phyloP scores from a whole-genome alignment of 2,797 vertebrate species.

The Haliaeetus albicilla region DNA sequence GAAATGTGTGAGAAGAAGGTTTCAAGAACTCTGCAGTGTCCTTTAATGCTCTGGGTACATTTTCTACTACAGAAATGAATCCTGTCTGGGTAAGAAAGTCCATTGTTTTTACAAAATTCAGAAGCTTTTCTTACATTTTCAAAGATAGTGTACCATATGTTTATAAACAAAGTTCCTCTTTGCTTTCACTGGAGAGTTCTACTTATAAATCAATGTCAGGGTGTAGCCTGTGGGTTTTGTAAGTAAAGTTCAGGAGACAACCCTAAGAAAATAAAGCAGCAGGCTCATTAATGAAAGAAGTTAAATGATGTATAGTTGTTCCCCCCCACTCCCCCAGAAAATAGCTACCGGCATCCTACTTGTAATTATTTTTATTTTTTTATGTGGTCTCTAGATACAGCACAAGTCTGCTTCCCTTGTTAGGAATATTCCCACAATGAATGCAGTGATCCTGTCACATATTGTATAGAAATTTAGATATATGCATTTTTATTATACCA shows the following conservation, averaged over 20 bases:
- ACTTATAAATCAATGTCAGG: constrained; percentile 6
- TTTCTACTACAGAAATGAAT: background rate
- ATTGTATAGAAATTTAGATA: background rate
- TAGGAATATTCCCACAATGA: background rate
- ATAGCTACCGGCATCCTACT: background rate
- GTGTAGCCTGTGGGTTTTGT: background rate
- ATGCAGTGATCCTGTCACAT: background rate
- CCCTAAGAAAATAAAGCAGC: background rate
- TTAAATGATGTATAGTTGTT: background rate
- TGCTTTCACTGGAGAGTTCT: background rate
- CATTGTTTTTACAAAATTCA: background rate
- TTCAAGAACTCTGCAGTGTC: background rate
- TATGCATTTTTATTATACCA: background rate
- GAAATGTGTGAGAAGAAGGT: background rate
- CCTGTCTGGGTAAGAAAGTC: background rate
- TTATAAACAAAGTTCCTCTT: background rate
- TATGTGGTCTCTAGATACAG: background rate
- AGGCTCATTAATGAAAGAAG: background rate
- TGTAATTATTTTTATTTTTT: background rate
- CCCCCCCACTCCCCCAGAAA: background rate
- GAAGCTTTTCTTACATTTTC: background rate
- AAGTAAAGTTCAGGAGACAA: background rate
- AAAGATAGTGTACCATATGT: accelerated
- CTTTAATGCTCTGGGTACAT: background rate
- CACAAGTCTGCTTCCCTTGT: background rate